Percentiles rank a stretch among this genome's conserved stretches.
These are phyloP conservation scores for Strigamia crassipes DNA, from an alignment of 2,888 invertebrate species.

Conservation along the genomic window DNA sequence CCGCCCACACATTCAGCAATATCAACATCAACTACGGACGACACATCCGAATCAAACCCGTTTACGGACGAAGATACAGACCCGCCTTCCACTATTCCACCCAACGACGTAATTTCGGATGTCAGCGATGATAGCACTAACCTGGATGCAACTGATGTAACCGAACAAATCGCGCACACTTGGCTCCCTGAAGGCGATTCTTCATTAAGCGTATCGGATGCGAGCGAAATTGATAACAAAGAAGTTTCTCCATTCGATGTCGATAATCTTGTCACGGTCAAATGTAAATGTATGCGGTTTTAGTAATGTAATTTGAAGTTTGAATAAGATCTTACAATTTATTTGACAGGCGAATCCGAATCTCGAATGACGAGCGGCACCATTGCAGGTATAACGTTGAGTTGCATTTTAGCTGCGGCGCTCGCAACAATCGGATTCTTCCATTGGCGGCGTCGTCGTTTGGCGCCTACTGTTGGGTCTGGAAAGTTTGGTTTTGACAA, in stretches of 20 bases:
- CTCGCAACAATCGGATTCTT: background rate
- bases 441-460: background rate
- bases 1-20: background rate
- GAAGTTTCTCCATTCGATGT: background rate
- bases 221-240: background rate
- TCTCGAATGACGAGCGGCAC: slow-evolving; percentile 36
- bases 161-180: background rate
- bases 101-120: background rate
- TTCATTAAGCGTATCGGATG: background rate
- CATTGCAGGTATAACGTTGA: slow-evolving; percentile 30
- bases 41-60: background rate
- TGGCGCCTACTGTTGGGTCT: background rate
- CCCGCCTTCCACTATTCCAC: background rate
- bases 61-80: background rate
- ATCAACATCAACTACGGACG: background rate
- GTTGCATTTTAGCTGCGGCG: background rate
- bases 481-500: slow-evolving; percentile 43
- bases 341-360: background rate
- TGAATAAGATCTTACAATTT: background rate
- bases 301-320: background rate
- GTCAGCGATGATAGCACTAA: background rate
- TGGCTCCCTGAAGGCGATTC: background rate
- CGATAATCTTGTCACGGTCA: background rate
- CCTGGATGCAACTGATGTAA: background rate
- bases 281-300: background rate